Percentiles rank a stretch among this genome's conserved stretches.
Evolutionary conservation across 2,888 invertebrate genomes (phyloP).

Genomic region (Nephrocerus scutellatus): DNA sequence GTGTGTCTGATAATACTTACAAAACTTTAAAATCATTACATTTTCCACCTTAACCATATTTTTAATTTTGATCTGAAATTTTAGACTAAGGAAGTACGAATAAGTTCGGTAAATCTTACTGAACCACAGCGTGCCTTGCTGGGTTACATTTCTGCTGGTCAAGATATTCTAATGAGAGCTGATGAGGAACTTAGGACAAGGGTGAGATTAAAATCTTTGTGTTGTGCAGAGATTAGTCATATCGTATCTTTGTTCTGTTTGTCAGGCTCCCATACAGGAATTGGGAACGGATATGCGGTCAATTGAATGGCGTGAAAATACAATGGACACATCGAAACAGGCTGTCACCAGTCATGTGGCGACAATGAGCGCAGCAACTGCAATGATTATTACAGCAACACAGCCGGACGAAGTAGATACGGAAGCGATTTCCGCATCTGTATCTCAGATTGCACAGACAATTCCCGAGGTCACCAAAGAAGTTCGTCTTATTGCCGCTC

Average conservation of each 20-base stretch:
- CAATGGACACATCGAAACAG: constrained; percentile 90
- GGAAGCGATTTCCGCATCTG: constrained; percentile 92
- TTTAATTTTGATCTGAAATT: constrained; percentile 13
- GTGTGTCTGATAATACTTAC: no score
- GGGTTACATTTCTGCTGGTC: constrained; percentile 83
- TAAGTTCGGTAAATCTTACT: constrained; percentile 71
- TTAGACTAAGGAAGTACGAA: constrained; percentile 53
- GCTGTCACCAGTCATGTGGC: constrained; percentile 95
- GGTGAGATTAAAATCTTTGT: constrained; percentile 32
- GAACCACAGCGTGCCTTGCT: constrained; percentile 91
- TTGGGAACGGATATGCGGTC: constrained; percentile 79
- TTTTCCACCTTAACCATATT: background rate
- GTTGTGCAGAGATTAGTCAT: no score
- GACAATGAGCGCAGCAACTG: constrained; percentile 99
- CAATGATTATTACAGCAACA: constrained; percentile 89
- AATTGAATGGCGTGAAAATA: constrained; percentile 89
- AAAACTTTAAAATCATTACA: no score
- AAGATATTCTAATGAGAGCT: constrained; percentile 79
- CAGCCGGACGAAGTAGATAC: constrained; percentile 89
- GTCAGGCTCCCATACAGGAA: constrained; percentile 56
- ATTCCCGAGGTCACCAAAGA: constrained; percentile 92
- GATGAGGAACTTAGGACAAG: constrained; percentile 65
- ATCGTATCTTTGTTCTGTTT: constrained; percentile 1
- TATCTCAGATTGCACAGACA: constrained; percentile 93
- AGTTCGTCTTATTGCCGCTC: constrained; percentile 73